Conservation (phyloP, 2,888 invertebrate species). For the Eupelmus urozonus region DNA sequence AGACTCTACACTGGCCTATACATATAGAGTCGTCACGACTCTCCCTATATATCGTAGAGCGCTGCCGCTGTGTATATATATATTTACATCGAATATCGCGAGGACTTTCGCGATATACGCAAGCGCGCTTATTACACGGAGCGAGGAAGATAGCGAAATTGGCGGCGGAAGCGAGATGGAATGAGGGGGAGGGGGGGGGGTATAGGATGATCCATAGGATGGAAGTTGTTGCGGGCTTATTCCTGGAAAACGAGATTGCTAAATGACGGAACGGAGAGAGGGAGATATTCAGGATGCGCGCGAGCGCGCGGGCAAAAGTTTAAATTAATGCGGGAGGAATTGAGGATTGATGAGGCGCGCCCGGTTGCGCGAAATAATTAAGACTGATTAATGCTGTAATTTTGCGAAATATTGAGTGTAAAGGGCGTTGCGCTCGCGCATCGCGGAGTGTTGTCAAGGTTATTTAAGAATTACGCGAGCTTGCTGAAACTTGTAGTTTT, state of each 20-base stretch:
- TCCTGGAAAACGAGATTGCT: conserved; percentile 48
- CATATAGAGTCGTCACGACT: background rate
- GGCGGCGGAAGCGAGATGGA: background rate
- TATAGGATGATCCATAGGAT: background rate
- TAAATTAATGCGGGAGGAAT: conserved; percentile 44
- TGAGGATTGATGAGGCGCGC: conserved; percentile 24
- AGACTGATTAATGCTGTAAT: conserved; percentile 8
- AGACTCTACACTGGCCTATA: conserved; percentile 7
- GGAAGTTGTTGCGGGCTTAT: conserved; percentile 32
- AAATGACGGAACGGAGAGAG: conserved; percentile 29
- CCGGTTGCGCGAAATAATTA: conserved; percentile 28
- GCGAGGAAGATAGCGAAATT: conserved; percentile 4
- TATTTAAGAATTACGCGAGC: no score
- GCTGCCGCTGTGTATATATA: background rate
- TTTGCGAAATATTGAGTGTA: background rate
- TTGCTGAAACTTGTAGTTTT: no score
- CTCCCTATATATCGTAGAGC: background rate
- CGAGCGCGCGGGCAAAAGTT: no score
- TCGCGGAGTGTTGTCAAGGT: no score
- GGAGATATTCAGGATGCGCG: conserved; percentile 14
- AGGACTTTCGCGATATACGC: conserved; percentile 26
- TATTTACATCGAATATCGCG: conserved; percentile 25
- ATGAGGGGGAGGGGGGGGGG: conserved; percentile 2
- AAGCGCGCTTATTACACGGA: conserved; percentile 28
- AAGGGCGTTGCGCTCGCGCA: no score